Evolutionary conservation across 2,113 vertebrate species (phyloP).

Genomic region (Pachyramphus minor): DNA sequence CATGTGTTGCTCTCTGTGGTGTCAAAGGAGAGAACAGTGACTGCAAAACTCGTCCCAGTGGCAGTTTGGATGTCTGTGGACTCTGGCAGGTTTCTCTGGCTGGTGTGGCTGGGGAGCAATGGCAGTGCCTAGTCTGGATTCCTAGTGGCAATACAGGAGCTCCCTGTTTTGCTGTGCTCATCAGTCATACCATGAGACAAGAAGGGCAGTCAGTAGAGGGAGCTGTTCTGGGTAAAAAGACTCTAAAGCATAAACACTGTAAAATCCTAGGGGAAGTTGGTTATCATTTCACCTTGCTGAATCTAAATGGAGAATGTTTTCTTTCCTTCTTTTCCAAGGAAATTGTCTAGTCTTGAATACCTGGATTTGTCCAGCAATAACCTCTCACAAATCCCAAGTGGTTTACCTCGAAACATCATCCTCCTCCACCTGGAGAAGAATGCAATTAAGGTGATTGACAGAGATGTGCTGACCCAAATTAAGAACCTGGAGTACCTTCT

Average conservation of each 20-base stretch:
- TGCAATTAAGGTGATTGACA: conserved; percentile 81
- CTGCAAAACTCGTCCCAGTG: background rate
- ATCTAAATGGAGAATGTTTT: conserved; percentile 37
- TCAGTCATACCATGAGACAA: background rate
- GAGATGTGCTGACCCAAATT: conserved; percentile 82
- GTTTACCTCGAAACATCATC: conserved; percentile 89
- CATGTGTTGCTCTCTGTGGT: background rate
- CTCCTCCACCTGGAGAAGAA: conserved; percentile 97
- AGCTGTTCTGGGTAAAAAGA: background rate
- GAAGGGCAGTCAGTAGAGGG: background rate
- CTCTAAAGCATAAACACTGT: background rate
- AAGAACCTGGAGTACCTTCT: conserved; percentile 93
- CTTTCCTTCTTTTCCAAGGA: conserved; percentile 72
- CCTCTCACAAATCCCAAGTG: conserved; percentile 85
- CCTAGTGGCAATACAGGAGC: background rate
- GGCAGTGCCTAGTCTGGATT: background rate
- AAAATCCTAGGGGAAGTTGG: background rate
- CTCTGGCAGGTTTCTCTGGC: background rate
- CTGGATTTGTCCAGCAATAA: conserved; percentile 98
- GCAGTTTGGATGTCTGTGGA: background rate
- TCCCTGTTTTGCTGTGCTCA: background rate
- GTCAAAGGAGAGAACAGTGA: background rate
- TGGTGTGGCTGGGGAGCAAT: background rate
- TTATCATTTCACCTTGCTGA: background rate
- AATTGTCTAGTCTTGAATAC: conserved; percentile 89